phyloP scores from a whole-genome alignment of 64 coral and sea anemone species.

The Stichodactyla mertensii region DNA sequence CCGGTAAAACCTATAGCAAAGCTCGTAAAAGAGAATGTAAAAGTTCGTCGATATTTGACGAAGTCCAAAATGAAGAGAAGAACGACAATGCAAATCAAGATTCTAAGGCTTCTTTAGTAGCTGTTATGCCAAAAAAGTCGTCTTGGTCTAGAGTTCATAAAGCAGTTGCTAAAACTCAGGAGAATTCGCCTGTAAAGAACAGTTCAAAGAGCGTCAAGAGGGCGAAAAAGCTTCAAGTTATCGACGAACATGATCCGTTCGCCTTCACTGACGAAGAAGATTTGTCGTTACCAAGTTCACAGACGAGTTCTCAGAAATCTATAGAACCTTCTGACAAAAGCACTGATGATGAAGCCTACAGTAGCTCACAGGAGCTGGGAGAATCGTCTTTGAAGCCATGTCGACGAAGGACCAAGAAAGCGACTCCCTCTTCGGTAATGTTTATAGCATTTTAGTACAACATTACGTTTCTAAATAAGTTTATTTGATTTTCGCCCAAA shows the following conservation, averaged over 20 bases:
- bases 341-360: slow-evolving; percentile 93
- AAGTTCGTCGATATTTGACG: slow-evolving; percentile 70
- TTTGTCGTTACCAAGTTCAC: slow-evolving; percentile 15
- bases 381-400: slow-evolving; percentile 2
- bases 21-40: slow-evolving; percentile 40
- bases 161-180: slow-evolving; percentile 41
- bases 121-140: slow-evolving; percentile 62
- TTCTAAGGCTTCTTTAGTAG: slow-evolving; percentile 29
- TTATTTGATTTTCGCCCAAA: background rate
- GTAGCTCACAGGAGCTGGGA: slow-evolving; percentile 76
- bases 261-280: slow-evolving; percentile 68
- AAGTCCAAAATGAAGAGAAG: slow-evolving; percentile 59
- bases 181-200: slow-evolving; percentile 15
- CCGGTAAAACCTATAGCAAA: slow-evolving; percentile 74
- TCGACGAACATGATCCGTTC: slow-evolving; percentile 80
- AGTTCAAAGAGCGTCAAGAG: slow-evolving; percentile 30
- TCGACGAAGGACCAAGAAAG: background rate
- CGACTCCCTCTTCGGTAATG: background rate
- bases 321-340: slow-evolving; percentile 64
- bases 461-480: background rate
- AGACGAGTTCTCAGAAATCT: slow-evolving; percentile 16
- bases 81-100: background rate
- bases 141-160: slow-evolving; percentile 72
- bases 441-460: background rate
- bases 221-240: slow-evolving; percentile 36